A percentile compares a stretch with the other conserved stretches of the same genome.
Evolutionary conservation across 2,113 vertebrate species (phyloP).

Genomic region (Pampusana beccarii): DNA sequence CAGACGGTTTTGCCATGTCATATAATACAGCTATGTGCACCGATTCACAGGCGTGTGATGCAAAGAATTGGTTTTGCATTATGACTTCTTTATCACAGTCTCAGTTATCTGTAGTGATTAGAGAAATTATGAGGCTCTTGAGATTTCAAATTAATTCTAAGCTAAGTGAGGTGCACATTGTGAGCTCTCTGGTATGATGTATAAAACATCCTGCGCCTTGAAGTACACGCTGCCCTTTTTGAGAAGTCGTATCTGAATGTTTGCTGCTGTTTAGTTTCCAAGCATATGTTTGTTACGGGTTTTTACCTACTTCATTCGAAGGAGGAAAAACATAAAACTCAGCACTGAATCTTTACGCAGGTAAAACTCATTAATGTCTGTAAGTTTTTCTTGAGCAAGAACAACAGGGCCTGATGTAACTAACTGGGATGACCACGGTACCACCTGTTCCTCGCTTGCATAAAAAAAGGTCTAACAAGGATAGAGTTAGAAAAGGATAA

Average conservation of each 20-base stretch:
- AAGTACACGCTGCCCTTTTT: not conserved
- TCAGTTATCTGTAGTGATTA: not conserved
- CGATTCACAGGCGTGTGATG: not conserved
- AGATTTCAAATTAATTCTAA: not conserved
- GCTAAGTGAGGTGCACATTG: not conserved
- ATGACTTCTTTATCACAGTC: not conserved
- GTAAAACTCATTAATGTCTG: not conserved
- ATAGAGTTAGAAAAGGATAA: not conserved
- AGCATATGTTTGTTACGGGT: not conserved
- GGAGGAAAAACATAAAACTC: not conserved
- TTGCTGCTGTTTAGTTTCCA: not conserved
- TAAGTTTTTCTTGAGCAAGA: not conserved
- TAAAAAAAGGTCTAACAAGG: not conserved
- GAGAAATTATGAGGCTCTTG: not conserved
- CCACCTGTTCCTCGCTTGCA: not conserved
- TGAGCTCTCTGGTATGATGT: not conserved
- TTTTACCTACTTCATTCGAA: not conserved
- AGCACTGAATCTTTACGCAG: not conserved
- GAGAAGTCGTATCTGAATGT: not conserved
- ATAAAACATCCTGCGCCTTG: not conserved
- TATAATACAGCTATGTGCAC: not conserved
- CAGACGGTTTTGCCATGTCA: not conserved
- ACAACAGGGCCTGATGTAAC: fast-evolving
- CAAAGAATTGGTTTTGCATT: not conserved
- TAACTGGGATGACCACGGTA: fast-evolving